Percentiles rank a stretch among this genome's conserved stretches.
Conservation (phyloP, 2,113 vertebrate species). For the Amblyornis subalaris region DNA sequence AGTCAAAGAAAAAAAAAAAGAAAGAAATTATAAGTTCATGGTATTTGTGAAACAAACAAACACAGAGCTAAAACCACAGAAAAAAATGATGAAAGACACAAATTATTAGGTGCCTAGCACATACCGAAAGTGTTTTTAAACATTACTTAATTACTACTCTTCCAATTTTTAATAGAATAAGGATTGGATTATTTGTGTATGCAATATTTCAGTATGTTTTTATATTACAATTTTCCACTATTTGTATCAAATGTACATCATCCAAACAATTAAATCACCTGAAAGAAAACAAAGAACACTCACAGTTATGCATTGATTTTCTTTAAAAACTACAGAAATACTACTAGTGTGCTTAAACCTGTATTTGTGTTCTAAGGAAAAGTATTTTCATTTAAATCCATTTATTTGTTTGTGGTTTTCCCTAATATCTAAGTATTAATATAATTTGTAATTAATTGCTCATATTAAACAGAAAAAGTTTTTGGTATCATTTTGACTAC, state of each 20-base stretch:
- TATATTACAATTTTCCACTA: neutral
- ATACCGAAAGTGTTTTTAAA: neutral
- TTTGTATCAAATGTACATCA: neutral
- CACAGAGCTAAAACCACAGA: neutral
- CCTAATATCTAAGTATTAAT: neutral
- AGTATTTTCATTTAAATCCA: neutral
- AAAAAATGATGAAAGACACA: neutral
- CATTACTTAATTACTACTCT: neutral
- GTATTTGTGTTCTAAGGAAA: neutral
- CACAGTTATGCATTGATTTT: neutral
- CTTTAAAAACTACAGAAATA: neutral
- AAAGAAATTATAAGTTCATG: neutral
- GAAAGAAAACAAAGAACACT: neutral
- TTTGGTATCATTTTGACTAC: neutral
- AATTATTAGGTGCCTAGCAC: neutral
- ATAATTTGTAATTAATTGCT: neutral
- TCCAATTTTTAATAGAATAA: neutral
- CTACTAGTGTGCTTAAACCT: neutral
- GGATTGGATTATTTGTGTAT: neutral
- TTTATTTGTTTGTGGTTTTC: neutral
- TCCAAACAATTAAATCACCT: neutral
- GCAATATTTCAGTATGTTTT: neutral
- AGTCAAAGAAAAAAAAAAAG: neutral
- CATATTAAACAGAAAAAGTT: fast-evolving
- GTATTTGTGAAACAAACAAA: neutral